Conservation (phyloP, 1,140 invertebrate genomes). For the Choristoneura fumiferana region DNA sequence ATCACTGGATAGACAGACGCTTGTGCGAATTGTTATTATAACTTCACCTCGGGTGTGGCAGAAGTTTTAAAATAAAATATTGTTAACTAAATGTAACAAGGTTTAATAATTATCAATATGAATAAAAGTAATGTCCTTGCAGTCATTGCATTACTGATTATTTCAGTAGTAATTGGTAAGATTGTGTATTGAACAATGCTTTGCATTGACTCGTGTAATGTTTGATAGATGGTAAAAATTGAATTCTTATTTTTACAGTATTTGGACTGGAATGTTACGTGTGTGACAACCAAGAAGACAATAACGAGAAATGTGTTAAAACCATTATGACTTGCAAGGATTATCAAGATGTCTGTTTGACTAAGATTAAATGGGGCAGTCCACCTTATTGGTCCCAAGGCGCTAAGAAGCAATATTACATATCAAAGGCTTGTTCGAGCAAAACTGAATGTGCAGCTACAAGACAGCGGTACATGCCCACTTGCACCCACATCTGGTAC, state of each 20-base stretch:
- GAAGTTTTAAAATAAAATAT: slow-evolving; percentile 3
- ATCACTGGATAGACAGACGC: not conserved
- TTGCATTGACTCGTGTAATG: not conserved
- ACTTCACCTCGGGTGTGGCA: slow-evolving; percentile 11
- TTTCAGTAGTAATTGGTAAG: slow-evolving; percentile 8
- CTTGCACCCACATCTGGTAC: slow-evolving; percentile 97
- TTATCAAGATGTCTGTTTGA: slow-evolving; percentile 91
- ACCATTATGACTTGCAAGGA: slow-evolving; percentile 94
- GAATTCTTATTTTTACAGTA: slow-evolving; percentile 71
- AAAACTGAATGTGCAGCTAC: slow-evolving; percentile 87
- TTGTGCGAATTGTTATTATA: not conserved
- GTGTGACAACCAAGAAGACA: slow-evolving; percentile 94
- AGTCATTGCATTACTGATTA: slow-evolving; percentile 4
- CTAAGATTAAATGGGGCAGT: slow-evolving; percentile 95
- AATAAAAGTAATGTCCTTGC: slow-evolving; percentile 1
- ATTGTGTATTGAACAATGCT: not conserved
- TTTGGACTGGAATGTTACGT: slow-evolving; percentile 95
- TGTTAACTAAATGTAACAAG: not conserved
- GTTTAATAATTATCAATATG: not conserved
- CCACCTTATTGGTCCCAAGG: slow-evolving; percentile 96
- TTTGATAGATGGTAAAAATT: not conserved
- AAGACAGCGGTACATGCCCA: slow-evolving; percentile 83
- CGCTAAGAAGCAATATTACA: slow-evolving; percentile 95
- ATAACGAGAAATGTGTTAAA: slow-evolving; percentile 95
- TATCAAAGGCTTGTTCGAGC: slow-evolving; percentile 94